phyloP scores from a whole-genome alignment of 2,113 vertebrate species.

The Scomber scombrus region DNA sequence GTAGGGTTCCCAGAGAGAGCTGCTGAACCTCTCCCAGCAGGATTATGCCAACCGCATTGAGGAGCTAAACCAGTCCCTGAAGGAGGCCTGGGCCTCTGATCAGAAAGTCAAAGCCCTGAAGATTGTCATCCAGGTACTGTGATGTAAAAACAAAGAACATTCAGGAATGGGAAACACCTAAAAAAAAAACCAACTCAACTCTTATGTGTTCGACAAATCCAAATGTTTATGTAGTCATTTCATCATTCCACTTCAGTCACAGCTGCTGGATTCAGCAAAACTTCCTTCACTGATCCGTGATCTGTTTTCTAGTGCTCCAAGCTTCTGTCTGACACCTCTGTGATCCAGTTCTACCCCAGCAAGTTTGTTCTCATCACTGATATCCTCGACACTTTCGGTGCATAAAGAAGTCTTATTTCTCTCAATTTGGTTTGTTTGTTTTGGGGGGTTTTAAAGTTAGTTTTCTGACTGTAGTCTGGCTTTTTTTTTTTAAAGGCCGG shows the following conservation, averaged over 20 bases:
- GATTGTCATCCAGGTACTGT: conserved; percentile 94
- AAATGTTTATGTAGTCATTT: no score
- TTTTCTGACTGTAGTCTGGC: conserved; percentile 15
- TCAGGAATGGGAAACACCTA: background rate
- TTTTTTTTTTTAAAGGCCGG: conserved; percentile 83
- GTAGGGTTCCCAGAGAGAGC: conserved; percentile 96
- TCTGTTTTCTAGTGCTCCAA: conserved; percentile 91
- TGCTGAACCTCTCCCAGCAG: conserved; percentile 97
- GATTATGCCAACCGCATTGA: conserved; percentile 97
- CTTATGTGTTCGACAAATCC: no score
- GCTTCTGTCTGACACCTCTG: conserved; percentile 95
- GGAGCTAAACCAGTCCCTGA: conserved; percentile 96
- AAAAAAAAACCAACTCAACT: background rate
- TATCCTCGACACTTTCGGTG: conserved; percentile 98
- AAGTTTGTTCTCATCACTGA: conserved; percentile 99
- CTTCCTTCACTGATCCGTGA: background rate
- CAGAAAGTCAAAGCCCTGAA: conserved; percentile 99
- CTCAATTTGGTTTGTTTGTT: background rate
- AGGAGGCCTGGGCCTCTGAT: conserved; percentile 97
- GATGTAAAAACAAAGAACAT: background rate
- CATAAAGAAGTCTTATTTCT: conserved; percentile 51
- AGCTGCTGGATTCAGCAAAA: no score
- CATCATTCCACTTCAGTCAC: no score
- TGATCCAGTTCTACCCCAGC: conserved; percentile 99
- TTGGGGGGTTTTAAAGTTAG: background rate